These are phyloP conservation scores for Nothura maculosa DNA, from an alignment of 2,797 vertebrate genomes.

Conservation along the genomic window DNA sequence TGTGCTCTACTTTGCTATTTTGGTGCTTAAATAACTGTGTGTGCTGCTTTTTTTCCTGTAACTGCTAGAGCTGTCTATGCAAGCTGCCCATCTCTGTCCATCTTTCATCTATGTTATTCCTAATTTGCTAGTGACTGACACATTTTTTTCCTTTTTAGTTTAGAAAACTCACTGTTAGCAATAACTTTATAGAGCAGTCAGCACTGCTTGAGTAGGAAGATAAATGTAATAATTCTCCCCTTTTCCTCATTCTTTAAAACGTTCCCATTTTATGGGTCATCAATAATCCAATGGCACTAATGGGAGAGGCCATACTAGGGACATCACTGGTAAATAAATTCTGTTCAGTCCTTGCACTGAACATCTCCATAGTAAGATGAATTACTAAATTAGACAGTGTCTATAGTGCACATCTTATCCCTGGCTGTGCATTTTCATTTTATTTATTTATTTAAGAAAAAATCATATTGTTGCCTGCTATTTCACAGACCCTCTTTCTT, in stretches of 20 bases:
- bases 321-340: background rate
- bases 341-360: background rate
- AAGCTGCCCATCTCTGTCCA: background rate
- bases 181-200: background rate
- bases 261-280: background rate
- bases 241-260: background rate
- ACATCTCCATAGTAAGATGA: background rate
- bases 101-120: background rate
- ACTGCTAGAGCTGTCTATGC: background rate
- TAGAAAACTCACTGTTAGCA: background rate
- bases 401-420: background rate
- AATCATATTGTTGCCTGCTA: background rate
- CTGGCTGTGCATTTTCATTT: background rate
- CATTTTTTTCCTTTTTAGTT: background rate
- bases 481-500: background rate
- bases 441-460: background rate
- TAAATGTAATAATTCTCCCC: background rate
- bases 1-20: background rate
- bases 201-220: background rate
- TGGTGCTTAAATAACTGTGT: background rate
- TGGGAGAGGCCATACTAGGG: background rate
- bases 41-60: background rate
- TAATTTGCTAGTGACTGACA: background rate
- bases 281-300: background rate
- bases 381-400: background rate